Conservation (phyloP, 2,888 invertebrate genomes). For the Lissonota sp. region DNA sequence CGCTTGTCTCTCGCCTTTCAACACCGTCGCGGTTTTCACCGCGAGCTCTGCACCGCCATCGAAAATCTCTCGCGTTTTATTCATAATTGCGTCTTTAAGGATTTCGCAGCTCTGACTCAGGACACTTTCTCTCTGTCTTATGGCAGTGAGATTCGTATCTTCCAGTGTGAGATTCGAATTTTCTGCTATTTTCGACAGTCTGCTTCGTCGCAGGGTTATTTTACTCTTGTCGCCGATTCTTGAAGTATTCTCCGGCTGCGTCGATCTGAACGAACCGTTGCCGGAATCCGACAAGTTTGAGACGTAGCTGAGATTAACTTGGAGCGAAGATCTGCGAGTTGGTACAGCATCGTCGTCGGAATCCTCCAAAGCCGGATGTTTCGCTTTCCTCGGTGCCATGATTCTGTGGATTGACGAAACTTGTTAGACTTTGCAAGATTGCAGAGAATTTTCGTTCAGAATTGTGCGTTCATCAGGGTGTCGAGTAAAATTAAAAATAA, state of each 20-base stretch:
- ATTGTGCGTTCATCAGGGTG: too few species aligned
- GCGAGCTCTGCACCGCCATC: slow-evolving; percentile 68
- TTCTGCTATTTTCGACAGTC: slow-evolving; percentile 10
- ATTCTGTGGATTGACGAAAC: background rate
- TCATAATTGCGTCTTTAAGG: slow-evolving; percentile 74
- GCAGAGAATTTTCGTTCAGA: too few species aligned
- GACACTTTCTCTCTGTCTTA: slow-evolving; percentile 65
- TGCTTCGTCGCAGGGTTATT: background rate
- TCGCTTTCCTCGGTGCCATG: slow-evolving; percentile 35
- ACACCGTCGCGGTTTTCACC: slow-evolving; percentile 66
- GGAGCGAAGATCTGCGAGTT: slow-evolving; percentile 73
- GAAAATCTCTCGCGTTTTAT: slow-evolving; percentile 75
- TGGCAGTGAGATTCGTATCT: slow-evolving; percentile 34
- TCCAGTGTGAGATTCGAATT: slow-evolving; percentile 16
- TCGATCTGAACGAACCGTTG: slow-evolving; percentile 63
- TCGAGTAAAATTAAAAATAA: too few species aligned
- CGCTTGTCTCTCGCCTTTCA: slow-evolving; percentile 47
- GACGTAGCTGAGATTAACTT: slow-evolving; percentile 76
- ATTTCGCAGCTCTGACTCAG: slow-evolving; percentile 68
- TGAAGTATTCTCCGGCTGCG: slow-evolving; percentile 10
- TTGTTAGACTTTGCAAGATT: too few species aligned
- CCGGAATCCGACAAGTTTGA: slow-evolving; percentile 72
- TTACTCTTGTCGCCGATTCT: background rate
- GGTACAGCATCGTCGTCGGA: slow-evolving; percentile 16
- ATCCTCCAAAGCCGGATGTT: background rate